Evolutionary conservation across 2,797 vertebrate genomes (phyloP), one percentile per base, ranked within the genome.

Genomic region (Meda fulgida): DNA sequence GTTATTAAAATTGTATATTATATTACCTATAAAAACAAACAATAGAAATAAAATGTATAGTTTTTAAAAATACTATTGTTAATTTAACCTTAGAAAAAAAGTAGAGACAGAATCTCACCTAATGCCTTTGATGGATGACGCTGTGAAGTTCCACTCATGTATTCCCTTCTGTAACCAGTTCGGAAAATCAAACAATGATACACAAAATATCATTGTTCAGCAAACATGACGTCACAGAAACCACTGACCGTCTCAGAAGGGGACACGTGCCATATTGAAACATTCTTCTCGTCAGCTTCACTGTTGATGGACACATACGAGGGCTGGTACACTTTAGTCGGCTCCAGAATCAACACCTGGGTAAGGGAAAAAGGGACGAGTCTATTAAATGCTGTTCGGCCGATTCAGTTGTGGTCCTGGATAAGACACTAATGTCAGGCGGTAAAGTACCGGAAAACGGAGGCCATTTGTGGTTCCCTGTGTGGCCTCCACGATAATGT

Each of bases 401-500:
- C 36, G 19, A 21, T 26, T 58, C 9, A 36, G 66, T n/a, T 53
- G 75, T 26, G 13, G 21, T 19, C n/a, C 8, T 55, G 5, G 7
- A n/a, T 66, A 18, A 46, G 40, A 84, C 3, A 53, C 19, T 70
- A 3, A 70, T 60, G 34, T 19, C 7, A 80, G 65, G 31, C 6
- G 13, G 36, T 6, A 26, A 14, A 21, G 92, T 96, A 99, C 98
- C 38, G 97, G 98, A 93, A 99, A 99, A 84, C 97, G 95, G 88
- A 98, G 94, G 80, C 97, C 95, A 71, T 96, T 96, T 81, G 95
- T 96, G 89, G 95, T 96, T 87, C 95, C 91, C 84, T 96, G 96
- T 7, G 97, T 97, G 88, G 98, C 96, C 91, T 99, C 97, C n/a
- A 97, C 97, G 65, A 99, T 97, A 89, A 99, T 97, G 92, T 99